These are phyloP conservation scores for Capitulum mitella DNA, from an alignment of 2,888 invertebrate species.

Conservation along the genomic window DNA sequence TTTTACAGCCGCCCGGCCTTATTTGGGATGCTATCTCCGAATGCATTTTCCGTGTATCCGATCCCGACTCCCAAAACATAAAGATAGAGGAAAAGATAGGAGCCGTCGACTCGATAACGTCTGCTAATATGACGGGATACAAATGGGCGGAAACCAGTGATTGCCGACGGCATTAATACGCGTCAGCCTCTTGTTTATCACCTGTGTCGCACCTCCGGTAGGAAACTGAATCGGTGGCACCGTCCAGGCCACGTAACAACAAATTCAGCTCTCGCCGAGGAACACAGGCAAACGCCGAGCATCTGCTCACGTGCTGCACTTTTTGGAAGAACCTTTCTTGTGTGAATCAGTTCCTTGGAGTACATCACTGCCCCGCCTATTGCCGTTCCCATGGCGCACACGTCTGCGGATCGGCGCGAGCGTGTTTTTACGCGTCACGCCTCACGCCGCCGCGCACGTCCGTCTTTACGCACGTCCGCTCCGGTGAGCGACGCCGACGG, in stretches of 20 bases:
- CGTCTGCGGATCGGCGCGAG: too few relatives aligned
- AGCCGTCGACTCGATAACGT: neutral
- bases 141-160: neutral
- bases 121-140: constrained; percentile 6
- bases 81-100: neutral
- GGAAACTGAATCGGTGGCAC: too few relatives aligned
- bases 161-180: neutral
- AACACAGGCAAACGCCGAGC: too few relatives aligned
- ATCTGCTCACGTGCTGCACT: too few relatives aligned
- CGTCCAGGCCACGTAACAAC: too few relatives aligned
- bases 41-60: constrained; percentile 10
- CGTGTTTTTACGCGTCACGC: too few relatives aligned
- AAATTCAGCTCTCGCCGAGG: too few relatives aligned
- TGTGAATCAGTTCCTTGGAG: too few relatives aligned
- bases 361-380: too few relatives aligned
- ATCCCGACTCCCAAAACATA: neutral
- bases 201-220: neutral
- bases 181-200: neutral
- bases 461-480: neutral
- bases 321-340: too few relatives aligned
- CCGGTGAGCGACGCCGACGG: neutral
- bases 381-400: too few relatives aligned
- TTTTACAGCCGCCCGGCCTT: neutral
- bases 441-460: too few relatives aligned
- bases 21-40: neutral